These are phyloP conservation scores for Oceanodroma leucorhoa DNA, from an alignment of 2,797 vertebrate species.

Conservation along the genomic window DNA sequence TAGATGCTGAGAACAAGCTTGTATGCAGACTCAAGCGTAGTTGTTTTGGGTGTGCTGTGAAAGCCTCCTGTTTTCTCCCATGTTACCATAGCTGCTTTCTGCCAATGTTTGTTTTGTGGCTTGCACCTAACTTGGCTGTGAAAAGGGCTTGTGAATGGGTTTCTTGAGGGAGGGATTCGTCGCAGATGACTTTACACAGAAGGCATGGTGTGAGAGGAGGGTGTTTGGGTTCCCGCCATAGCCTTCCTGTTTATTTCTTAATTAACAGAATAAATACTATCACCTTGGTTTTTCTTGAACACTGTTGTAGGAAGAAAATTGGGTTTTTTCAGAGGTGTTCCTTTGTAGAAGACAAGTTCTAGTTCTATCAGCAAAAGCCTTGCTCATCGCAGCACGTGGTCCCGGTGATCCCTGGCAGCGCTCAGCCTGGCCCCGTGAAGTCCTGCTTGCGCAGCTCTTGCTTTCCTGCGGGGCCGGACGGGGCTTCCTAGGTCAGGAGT, in stretches of 20 bases:
- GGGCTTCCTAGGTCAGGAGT: neutral
- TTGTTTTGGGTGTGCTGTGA: neutral
- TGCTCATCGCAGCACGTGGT: too few species aligned
- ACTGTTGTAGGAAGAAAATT: neutral
- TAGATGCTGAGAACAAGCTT: neutral
- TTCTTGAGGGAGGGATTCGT: neutral
- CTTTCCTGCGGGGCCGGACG: fast-evolving
- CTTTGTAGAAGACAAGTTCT: neutral
- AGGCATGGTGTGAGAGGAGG: fast-evolving
- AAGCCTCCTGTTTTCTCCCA: fast-evolving
- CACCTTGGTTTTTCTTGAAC: neutral
- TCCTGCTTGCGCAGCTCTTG: neutral
- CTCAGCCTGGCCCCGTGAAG: too few species aligned
- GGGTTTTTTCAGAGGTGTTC: neutral
- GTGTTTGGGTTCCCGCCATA: neutral
- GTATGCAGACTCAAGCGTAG: fast-evolving
- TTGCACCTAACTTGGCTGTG: neutral
- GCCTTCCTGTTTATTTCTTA: neutral
- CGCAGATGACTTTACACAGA: too few species aligned
- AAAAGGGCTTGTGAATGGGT: neutral
- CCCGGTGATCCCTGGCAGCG: neutral
- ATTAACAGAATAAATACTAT: neutral
- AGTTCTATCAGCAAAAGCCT: neutral
- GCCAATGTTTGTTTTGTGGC: neutral
- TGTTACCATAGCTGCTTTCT: neutral